Evolutionary conservation across 2,797 vertebrate species (phyloP).

Genomic region (Acanthiza pusilla): DNA sequence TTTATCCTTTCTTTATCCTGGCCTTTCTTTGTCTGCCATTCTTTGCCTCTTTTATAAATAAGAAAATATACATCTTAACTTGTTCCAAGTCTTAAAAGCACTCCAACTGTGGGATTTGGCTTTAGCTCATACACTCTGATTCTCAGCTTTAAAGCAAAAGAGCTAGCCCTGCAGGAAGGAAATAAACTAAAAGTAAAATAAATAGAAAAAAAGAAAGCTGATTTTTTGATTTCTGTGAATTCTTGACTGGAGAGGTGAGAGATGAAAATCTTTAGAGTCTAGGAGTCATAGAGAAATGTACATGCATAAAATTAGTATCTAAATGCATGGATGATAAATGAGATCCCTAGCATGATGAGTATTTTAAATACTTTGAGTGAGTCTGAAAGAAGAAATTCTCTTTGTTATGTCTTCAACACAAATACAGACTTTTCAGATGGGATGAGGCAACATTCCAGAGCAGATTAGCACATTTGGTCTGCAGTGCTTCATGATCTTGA

Average conservation of each 20-base stretch:
- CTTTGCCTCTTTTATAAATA: not conserved
- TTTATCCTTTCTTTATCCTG: not conserved
- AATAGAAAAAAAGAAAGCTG: not conserved
- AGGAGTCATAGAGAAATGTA: not conserved
- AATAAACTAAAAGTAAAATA: not conserved
- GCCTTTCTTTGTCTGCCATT: not conserved
- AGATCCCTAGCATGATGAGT: not conserved
- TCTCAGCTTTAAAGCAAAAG: not conserved
- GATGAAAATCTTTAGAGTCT: not conserved
- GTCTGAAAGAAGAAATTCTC: not conserved
- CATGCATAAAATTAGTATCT: not conserved
- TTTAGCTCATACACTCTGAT: not conserved
- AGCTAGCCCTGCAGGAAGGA: not conserved
- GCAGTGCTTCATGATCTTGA: conserved; percentile 24
- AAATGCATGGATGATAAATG: not conserved
- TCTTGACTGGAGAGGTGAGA: not conserved
- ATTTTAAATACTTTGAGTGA: not conserved
- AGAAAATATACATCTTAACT: not conserved
- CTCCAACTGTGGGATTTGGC: not conserved
- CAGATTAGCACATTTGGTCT: conserved; percentile 32
- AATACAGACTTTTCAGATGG: conserved; percentile 14
- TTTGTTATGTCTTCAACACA: conserved; percentile 31
- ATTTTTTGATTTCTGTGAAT: not conserved
- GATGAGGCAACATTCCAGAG: conserved; percentile 37
- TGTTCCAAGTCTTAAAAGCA: not conserved